Evolutionary conservation across 1,140 invertebrate species (phyloP).

Genomic region (Macrosteles quadrilineatus): DNA sequence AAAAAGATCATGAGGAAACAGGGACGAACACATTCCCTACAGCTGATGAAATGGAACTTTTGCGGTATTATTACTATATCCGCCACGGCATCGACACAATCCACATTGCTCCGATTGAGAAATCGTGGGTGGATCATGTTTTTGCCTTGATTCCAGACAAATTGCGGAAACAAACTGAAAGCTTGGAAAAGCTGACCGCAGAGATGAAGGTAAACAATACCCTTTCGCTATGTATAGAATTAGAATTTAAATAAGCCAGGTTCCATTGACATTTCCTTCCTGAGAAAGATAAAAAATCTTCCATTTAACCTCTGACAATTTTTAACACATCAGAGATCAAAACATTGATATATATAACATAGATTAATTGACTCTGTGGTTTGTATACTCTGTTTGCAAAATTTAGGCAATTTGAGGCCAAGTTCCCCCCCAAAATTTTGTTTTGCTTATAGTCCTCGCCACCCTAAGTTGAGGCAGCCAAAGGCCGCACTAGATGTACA

Average conservation of each 20-base stretch:
- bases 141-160: conserved; percentile 50
- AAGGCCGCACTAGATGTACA: too few relatives aligned
- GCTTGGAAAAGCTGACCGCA: conserved; percentile 58
- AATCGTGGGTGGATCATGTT: conserved; percentile 57
- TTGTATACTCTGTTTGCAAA: too few relatives aligned
- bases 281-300: too few relatives aligned
- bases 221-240: neutral
- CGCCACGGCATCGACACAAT: conserved; percentile 85
- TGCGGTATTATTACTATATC: conserved; percentile 89
- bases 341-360: too few relatives aligned
- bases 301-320: too few relatives aligned
- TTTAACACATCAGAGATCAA: too few relatives aligned
- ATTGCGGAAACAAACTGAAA: conserved; percentile 52
- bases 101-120: conserved; percentile 76
- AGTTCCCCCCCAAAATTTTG: too few relatives aligned
- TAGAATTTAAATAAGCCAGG: neutral
- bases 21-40: conserved; percentile 51
- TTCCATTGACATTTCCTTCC: too few relatives aligned
- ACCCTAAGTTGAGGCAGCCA: too few relatives aligned
- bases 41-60: conserved; percentile 65
- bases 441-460: too few relatives aligned
- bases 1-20: conserved; percentile 46
- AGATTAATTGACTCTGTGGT: too few relatives aligned
- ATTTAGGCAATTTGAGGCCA: too few relatives aligned
- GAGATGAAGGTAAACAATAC: conserved; percentile 55